These are phyloP conservation scores for Aspiorhynchus laticeps DNA, from an alignment of 2,113 vertebrate species.

Conservation along the genomic window DNA sequence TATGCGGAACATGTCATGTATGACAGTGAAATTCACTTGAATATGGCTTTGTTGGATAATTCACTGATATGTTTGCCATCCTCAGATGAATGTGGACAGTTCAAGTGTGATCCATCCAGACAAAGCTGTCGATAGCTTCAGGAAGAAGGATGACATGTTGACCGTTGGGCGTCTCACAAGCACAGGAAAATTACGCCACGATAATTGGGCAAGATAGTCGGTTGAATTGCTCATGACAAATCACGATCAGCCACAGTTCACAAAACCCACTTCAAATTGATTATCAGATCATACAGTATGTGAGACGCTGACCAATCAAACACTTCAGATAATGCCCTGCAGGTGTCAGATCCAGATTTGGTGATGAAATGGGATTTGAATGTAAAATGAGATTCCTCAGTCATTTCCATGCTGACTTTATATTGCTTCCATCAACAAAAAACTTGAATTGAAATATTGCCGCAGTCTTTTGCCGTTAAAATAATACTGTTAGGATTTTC, in stretches of 20 bases:
- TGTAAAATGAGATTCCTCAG: too few relatives aligned
- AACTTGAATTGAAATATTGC: too few relatives aligned
- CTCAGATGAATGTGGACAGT: background rate
- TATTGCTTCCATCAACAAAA: too few relatives aligned
- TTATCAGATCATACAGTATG: background rate
- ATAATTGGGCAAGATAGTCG: slow-evolving; percentile 33
- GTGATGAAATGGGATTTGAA: background rate
- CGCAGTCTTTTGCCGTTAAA: too few relatives aligned
- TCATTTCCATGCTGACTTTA: too few relatives aligned
- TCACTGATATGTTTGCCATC: background rate
- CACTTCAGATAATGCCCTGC: background rate
- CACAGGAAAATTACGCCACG: background rate
- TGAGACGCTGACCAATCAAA: background rate
- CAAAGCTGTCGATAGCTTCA: slow-evolving; percentile 1
- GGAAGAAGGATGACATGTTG: slow-evolving; percentile 9
- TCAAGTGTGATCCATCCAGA: slow-evolving; percentile 1
- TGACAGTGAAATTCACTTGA: background rate
- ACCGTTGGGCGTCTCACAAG: slow-evolving; percentile 13
- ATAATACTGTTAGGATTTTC: too few relatives aligned
- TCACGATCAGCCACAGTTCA: slow-evolving; percentile 16
- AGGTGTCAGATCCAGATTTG: background rate
- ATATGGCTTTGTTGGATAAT: background rate
- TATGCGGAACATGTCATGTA: background rate
- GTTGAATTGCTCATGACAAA: slow-evolving; percentile 32
- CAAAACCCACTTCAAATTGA: background rate